These are phyloP conservation scores for Oreochromis grahami DNA, from an alignment of 2,797 vertebrate species.

Conservation along the genomic window DNA sequence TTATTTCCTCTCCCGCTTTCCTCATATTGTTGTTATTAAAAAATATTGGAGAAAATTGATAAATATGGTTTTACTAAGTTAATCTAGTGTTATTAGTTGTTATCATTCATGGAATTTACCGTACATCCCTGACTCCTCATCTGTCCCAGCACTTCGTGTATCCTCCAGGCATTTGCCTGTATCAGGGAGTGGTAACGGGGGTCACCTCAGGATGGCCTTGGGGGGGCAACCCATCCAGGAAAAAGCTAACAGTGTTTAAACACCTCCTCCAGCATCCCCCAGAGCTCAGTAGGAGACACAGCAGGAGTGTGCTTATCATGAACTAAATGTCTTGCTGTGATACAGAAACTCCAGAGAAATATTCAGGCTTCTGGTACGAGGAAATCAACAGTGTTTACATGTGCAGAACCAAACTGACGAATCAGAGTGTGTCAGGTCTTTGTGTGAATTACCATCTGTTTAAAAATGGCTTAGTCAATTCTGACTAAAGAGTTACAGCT, in stretches of 20 bases:
- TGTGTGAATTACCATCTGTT: not conserved
- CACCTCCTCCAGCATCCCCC: slow-evolving; percentile 20
- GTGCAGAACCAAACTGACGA: not conserved
- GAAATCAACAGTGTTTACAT: not conserved
- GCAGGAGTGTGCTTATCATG: not conserved
- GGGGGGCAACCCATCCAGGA: not conserved
- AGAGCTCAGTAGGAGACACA: not conserved
- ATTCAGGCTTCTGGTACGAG: not conserved
- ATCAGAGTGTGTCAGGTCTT: not conserved
- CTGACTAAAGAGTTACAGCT: not conserved
- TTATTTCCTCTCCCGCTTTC: slow-evolving; percentile 1
- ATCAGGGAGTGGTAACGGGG: not conserved
- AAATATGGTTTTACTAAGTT: not conserved
- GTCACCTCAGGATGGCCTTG: slow-evolving; percentile 3
- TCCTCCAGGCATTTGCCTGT: not conserved
- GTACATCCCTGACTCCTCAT: not conserved
- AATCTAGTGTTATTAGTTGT: not conserved
- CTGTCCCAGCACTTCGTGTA: not conserved
- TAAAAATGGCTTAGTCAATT: not conserved
- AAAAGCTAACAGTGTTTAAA: not conserved
- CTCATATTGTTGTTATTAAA: not conserved
- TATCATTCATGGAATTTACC: not conserved
- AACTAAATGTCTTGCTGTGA: not conserved
- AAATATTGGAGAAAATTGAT: not conserved
- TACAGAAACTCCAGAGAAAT: not conserved